Conservation (phyloP, 2,113 vertebrate genomes). For the Nycticorax nycticorax region DNA sequence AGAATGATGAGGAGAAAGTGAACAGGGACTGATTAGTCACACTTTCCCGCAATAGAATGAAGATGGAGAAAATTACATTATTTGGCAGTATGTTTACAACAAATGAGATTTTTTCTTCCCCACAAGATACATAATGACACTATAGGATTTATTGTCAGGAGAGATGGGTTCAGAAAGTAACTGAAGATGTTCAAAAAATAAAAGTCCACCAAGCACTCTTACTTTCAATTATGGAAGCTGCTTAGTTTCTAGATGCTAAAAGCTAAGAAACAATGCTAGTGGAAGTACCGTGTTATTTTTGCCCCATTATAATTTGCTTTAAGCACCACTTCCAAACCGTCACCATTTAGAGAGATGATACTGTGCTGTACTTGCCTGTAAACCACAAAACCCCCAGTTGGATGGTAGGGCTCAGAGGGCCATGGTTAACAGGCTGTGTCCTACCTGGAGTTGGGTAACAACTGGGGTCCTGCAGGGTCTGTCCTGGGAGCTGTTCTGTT, state of each 20-base stretch:
- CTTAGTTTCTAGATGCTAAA: neutral
- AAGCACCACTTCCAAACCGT: neutral
- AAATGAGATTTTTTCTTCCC: neutral
- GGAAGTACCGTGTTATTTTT: neutral
- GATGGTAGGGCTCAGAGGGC: neutral
- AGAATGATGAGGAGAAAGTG: conserved; percentile 4
- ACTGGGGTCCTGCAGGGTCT: accelerated
- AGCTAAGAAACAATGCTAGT: neutral
- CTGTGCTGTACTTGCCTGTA: neutral
- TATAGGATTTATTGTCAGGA: neutral
- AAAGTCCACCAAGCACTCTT: neutral
- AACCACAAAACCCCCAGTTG: accelerated
- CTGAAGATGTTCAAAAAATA: neutral
- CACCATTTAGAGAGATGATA: neutral
- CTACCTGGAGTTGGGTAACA: neutral
- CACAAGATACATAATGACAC: neutral
- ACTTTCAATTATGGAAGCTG: neutral
- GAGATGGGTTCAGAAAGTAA: neutral
- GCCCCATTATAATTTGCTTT: neutral
- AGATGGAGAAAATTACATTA: conserved; percentile 24
- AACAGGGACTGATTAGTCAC: conserved; percentile 47
- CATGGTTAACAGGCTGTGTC: neutral
- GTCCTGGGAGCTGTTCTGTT: neutral
- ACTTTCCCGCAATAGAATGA: neutral
- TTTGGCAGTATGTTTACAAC: conserved; percentile 17